Base-by-base conservation (phyloP, 1,140 invertebrate genomes). In the Asbolus verrucosus region DNA sequence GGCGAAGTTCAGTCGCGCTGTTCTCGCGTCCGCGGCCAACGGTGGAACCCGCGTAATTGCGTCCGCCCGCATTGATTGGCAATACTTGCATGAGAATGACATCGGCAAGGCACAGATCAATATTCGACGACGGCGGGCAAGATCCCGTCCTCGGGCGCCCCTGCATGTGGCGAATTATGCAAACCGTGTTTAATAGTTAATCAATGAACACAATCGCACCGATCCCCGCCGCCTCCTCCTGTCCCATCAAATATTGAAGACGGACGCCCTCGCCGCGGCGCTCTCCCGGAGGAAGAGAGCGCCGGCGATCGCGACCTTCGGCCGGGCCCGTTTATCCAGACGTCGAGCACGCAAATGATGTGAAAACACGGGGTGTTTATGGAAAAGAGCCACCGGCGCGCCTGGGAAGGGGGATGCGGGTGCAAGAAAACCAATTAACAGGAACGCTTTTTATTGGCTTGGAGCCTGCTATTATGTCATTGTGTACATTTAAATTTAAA, bases 41-140 rank as follows among this genome's bases (percentile, higher is more conserved):
- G 50, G 73, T 70, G 71, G 46, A 71, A 69, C 66, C 36, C 62
- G 41, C 75, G 69, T 76, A 76, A 76, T 76, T 76, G 75, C 75
- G 70, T 74, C 70, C 70, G 70, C 71, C 75, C 73, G 68, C 73
- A 75, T 74, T 76, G 75, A 75, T 76, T 74, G 73, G 73, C 73
- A 69, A 76, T 76, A 72, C 66, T 74, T 63, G 72, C 72, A 70
- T 72, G 67, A 66, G 61, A 74, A 72, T 72, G 66, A 74, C 67
- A 72, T 71, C 13, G 66, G 33, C 18, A 41, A 30, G 46, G 27
- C 46, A 63, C 36, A 71, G 69, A 73, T 73, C 72, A 71, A 73
- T 73, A 73, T 65, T 73, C 54, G 61, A 66, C 59, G 21, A 18
- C 24, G 61, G 39, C 19, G 13, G 66, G 36, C 66, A 72, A 69